Conservation (phyloP, 2,797 vertebrate genomes). For the Ibycter americanus region DNA sequence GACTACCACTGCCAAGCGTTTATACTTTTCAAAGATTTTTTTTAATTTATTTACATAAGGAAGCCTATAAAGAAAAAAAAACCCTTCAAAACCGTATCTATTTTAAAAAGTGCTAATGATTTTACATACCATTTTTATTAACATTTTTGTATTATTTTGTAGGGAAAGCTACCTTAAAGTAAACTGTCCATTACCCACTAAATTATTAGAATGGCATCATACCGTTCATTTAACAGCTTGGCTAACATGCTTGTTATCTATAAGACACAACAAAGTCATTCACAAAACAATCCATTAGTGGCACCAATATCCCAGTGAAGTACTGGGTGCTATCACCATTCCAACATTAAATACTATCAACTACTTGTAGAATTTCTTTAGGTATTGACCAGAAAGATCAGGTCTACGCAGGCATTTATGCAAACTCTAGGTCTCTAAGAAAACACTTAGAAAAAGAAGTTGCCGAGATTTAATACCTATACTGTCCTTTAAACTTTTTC, state of each 20-base stretch:
- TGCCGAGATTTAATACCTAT: background rate
- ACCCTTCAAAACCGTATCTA: background rate
- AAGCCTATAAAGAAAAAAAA: background rate
- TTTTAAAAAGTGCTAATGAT: background rate
- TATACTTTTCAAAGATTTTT: background rate
- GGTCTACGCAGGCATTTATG: background rate
- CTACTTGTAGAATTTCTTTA: background rate
- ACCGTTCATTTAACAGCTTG: background rate
- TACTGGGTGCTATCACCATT: accelerated
- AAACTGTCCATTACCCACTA: background rate
- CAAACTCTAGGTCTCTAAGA: background rate
- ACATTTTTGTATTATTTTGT: background rate
- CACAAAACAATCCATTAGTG: background rate
- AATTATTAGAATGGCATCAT: background rate
- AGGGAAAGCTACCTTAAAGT: background rate
- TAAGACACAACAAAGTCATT: background rate
- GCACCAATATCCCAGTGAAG: background rate
- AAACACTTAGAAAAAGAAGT: background rate
- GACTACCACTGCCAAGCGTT: background rate
- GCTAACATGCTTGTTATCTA: background rate
- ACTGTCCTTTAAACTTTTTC: background rate
- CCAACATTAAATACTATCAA: background rate
- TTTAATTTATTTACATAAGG: background rate
- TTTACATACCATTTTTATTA: background rate
- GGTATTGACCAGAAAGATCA: background rate